phyloP scores from a whole-genome alignment of 2,113 vertebrate species.

The Cariama cristata region DNA sequence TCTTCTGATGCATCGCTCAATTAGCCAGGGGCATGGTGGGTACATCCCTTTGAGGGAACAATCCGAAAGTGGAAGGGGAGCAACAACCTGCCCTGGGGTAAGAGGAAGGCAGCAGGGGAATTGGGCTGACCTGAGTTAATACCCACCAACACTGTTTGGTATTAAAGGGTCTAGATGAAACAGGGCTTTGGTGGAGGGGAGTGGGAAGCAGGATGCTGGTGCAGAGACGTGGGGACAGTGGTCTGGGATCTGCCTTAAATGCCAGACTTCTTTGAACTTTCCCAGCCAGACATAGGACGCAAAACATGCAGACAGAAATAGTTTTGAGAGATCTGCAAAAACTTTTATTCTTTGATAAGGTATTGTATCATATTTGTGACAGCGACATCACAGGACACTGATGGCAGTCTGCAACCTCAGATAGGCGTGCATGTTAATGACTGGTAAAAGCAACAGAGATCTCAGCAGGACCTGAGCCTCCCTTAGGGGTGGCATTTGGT shows the following conservation, averaged over 20 bases:
- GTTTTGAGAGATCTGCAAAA: not conserved
- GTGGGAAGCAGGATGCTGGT: not conserved
- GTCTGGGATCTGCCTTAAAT: not conserved
- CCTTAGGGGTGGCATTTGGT: not conserved
- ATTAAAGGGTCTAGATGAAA: not conserved
- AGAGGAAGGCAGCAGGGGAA: not conserved
- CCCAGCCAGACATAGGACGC: not conserved
- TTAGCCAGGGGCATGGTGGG: not conserved
- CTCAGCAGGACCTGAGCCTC: not conserved
- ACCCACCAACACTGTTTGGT: no score
- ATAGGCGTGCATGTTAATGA: not conserved
- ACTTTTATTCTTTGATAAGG: not conserved
- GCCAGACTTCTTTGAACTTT: not conserved
- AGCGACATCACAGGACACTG: not conserved
- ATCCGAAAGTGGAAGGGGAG: accelerated
- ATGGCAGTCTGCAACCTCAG: not conserved
- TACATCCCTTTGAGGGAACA: not conserved
- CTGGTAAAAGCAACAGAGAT: not conserved
- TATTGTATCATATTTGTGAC: not conserved
- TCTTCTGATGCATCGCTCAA: accelerated
- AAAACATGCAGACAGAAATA: not conserved
- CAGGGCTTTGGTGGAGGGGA: not conserved
- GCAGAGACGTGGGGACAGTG: not conserved
- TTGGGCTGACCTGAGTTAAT: not conserved
- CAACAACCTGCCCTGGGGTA: not conserved